Base-by-base conservation (phyloP, 2,113 vertebrate species). In the Saguinus midas region DNA sequence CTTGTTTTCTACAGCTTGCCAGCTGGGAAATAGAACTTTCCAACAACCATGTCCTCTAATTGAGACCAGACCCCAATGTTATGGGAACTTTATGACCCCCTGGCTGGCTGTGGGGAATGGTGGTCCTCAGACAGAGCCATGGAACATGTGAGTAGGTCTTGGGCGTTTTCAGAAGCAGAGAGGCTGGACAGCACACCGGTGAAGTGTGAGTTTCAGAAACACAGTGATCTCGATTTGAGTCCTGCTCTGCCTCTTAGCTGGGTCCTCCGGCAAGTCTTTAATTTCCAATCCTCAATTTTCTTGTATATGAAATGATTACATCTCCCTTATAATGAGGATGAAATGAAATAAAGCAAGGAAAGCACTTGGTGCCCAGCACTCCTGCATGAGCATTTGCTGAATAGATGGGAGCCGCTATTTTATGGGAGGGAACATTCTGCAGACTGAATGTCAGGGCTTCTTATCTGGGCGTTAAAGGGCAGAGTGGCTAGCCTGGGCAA, bases 141-240 rank as follows among this genome's bases (percentile, higher is more conserved):
- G 50, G 48, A 55, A 48, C 5, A 66, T 0, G 10, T 18, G 55
- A 80, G 86, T 29, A 66, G 55, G 66, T 35, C 43, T 82, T 25
- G n/a, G 81, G 61, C n/a, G 40, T 81, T 86, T 89, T 82, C 40
- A 6, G 86, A 72, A 80, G 40, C 64, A n/a, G 79, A 79, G 58
- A 81, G 27, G 23, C 76, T 68, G 84, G 79, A 21, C 80, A n/a
- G 21, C 10, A 72, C 21, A 6, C 20, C 20, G 32, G 80, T 2
- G 78, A 58, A 37, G 16, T 45, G 12, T 37, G 72, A 78, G 64
- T 95, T 93, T 96, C 81, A 90, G 86, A 96, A 87, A 79, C 92
- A 80, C 64, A 35, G 17, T 90, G 76, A 48, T 43, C 25, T 87
- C 0, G 0, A 14, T 43, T 16, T 75, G 45, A 93, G 45, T 93